Conservation (phyloP, 2,113 vertebrate species). For the Cairina moschata region DNA sequence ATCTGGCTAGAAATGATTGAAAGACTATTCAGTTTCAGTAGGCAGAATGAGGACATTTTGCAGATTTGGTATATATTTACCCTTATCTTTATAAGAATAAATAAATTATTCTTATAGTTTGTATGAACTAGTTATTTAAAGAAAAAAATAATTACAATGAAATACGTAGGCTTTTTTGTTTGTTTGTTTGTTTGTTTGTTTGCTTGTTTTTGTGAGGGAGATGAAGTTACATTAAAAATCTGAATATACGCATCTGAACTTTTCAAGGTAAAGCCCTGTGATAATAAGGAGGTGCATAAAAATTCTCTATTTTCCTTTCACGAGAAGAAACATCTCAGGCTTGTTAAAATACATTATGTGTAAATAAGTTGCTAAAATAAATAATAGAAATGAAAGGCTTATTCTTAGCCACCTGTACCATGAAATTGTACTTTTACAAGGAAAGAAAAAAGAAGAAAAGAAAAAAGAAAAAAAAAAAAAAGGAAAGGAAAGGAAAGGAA, state of each 20-base stretch:
- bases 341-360: not conserved
- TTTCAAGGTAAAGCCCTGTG: not conserved
- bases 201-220: not conserved
- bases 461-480: not conserved
- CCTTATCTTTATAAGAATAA: not conserved
- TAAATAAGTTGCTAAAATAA: not conserved
- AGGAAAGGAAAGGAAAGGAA: too few relatives aligned
- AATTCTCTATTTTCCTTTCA: not conserved
- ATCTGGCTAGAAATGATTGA: not conserved
- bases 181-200: too few relatives aligned
- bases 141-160: not conserved
- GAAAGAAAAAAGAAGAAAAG: not conserved
- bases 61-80: fast-evolving
- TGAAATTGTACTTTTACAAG: not conserved
- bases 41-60: not conserved
- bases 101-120: not conserved
- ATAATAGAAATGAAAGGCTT: not conserved
- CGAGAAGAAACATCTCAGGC: not conserved
- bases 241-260: not conserved
- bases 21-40: not conserved
- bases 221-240: not conserved
- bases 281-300: not conserved
- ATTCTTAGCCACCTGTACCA: not conserved
- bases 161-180: not conserved
- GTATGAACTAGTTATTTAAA: not conserved